Evolutionary conservation across 1,140 invertebrate species (phyloP), one percentile per base, ranked within the genome.

Genomic region (Trichogramma pretiosum): DNA sequence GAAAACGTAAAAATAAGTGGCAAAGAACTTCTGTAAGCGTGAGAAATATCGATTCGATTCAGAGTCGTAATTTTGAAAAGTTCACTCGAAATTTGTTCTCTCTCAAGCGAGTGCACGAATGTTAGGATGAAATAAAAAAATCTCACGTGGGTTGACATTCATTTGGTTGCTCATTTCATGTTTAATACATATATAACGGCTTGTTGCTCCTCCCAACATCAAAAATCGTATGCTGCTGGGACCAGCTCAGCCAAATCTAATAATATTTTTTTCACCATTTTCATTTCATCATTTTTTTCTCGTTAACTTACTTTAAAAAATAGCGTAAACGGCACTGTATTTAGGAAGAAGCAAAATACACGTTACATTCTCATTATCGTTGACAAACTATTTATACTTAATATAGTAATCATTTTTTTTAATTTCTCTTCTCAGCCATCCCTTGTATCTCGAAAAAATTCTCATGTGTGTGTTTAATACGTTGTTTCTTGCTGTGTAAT

Each of bases 331-430:
- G 68, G 70, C 70, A 72, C 68, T 70, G 67, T 68, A 70, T 70
- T n/a, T 71, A 72, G 67, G 68, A 72, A 70, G 68, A 72, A 71
- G 70, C 70, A 71, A 72, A 72, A 70, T 72, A 72, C 66, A 67
- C 56, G 58, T 68, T 68, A 68, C 64, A 64, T 67, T 69, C 58
- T 70, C 64, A 62, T 64, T 66, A 68, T 70, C 63, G 60, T 68
- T 70, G 67, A 68, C 69, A 68, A 70, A 67, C n/a, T n/a, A n/a
- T n/a, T n/a, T n/a, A n/a, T n/a, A n/a, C n/a, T n/a, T 69, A 63
- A 57, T 69, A 66, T 62, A 65, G 60, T 64, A 58, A 51, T 60
- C 56, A 49, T 53, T 48, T 54, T 52, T 53, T 57, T 59, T 55
- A 57, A 57, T 56, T 56, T 47, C 52, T 48, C 28, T 55, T 40